phyloP scores from a whole-genome alignment of 2,797 vertebrate genomes.

The Lycodopsis pacificus region DNA sequence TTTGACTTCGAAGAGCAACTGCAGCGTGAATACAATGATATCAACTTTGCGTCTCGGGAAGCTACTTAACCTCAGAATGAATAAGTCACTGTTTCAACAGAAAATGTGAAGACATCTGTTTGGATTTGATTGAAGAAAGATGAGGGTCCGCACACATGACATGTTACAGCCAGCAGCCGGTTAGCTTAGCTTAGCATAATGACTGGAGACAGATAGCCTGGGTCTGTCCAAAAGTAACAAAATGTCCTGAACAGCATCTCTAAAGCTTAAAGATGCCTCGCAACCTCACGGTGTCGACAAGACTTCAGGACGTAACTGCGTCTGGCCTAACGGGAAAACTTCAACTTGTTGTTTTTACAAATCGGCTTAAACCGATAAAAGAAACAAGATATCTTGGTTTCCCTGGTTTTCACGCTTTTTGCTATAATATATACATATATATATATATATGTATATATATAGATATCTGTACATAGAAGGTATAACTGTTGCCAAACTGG shows the following conservation, averaged over 20 bases:
- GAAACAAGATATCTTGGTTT: too few species aligned
- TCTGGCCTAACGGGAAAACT: too few species aligned
- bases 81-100: conserved; percentile 31
- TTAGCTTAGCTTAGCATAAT: background rate
- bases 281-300: background rate
- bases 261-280: background rate
- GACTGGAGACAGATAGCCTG: background rate
- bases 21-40: conserved; percentile 49
- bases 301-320: background rate
- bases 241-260: too few species aligned
- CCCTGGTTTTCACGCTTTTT: too few species aligned
- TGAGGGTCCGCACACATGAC: background rate
- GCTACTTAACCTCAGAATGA: background rate
- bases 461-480: too few species aligned
- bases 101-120: conserved; percentile 18
- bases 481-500: too few species aligned
- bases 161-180: background rate
- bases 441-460: too few species aligned
- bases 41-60: conserved; percentile 42
- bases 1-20: conserved; percentile 55
- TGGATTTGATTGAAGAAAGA: conserved; percentile 5
- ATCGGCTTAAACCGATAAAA: too few species aligned
- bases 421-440: too few species aligned
- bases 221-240: background rate
- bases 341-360: too few species aligned